Evolutionary conservation across 1,140 invertebrate genomes (phyloP), one percentile per base, ranked within the genome.

Genomic region (Heliothis subflexa): DNA sequence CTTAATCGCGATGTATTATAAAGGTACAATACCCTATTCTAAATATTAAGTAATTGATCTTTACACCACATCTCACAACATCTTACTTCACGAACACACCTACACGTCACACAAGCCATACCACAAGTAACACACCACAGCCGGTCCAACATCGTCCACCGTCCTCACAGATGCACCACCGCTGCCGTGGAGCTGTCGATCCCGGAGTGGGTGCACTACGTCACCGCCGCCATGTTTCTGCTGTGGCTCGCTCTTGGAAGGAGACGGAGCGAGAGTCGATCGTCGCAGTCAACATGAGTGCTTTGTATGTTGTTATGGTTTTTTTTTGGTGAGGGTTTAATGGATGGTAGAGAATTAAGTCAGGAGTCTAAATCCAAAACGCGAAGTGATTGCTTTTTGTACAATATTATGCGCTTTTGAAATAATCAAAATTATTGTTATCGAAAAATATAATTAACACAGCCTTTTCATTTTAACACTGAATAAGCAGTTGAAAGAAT

Each of bases 141-240:
- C 14, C 11, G 5, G 9, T 21, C 47, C 45, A 61, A 49, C 73
- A 64, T 11, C 10, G n/a, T 50, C 47, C 18, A 14, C 71, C 55
- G n/a, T 33, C 59, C 47, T n/a, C 59, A 61, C 88, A 94, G 92
- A 89, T 94, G 92, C 66, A 93, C 92, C 9, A 92, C 91, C 11
- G 91, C 92, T 18, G 90, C 91, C 49, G 91, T 93, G 88, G 93
- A 94, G 54, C 81, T 93, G 66, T 89, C 90, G n/a, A 71, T 93
- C 50, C 93, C 93, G 14, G 91, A 93, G 75, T 94, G 93, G 93
- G 84, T 85, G 25, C 91, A 94, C 84, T 94, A 91, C 83, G 74
- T 90, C 74, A 86, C 88, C 21, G 93, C 93, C 0, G 89, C 79
- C 4, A 80, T 93, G 49, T 94, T 94, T 80, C 83, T 93, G 59